Base-by-base conservation (phyloP, 2,888 invertebrate genomes). In the Zygaena filipendulae region DNA sequence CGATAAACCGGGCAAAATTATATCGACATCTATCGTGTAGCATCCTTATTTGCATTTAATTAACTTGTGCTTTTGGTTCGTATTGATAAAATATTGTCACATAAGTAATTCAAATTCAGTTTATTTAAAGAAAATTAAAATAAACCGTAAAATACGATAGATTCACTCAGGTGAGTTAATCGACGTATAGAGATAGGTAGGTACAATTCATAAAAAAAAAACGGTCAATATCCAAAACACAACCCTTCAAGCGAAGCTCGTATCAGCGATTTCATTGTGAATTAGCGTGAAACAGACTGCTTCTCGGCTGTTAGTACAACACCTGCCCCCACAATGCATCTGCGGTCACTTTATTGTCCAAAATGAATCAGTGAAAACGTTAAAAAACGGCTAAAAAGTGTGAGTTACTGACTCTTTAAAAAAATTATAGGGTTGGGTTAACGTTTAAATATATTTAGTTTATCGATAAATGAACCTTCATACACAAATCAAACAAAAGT, bases 31-130 rank as follows among this genome's bases (percentile, higher is more conserved):
- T 52, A 54, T 51, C 44, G 44, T 36, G 40, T 36, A 35, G 48
- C 58, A 59, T 64, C 61, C 57, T 59, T 67, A 67, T 68, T 70
- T 66, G 49, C 60, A 56, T 62, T 59, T 57, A 55, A 58, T 66
- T 59, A 53, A 40, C 20, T n/a, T n/a, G n/a, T n/a, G 20, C 36
- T 33, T 35, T 33, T 40, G 36, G 41, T 40, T 41, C 39, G 42
- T 23, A 35, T 28, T 36, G 27, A 21, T 39, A 32, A 34, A 29
- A 29, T 32, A 27, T 24, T n/a, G 11, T 22, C 12, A 12, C 22
- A 8, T 12, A 8, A 4, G 11, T n/a, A n/a, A n/a, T n/a, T n/a
- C n/a, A n/a, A n/a, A n/a, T n/a, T n/a, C n/a, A n/a, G n/a, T n/a
- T n/a, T n/a, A n/a, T n/a, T n/a, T n/a, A n/a, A n/a, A n/a, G n/a